Conservation (phyloP, 2,888 invertebrate species). For the Torymus aiolomorphi region DNA sequence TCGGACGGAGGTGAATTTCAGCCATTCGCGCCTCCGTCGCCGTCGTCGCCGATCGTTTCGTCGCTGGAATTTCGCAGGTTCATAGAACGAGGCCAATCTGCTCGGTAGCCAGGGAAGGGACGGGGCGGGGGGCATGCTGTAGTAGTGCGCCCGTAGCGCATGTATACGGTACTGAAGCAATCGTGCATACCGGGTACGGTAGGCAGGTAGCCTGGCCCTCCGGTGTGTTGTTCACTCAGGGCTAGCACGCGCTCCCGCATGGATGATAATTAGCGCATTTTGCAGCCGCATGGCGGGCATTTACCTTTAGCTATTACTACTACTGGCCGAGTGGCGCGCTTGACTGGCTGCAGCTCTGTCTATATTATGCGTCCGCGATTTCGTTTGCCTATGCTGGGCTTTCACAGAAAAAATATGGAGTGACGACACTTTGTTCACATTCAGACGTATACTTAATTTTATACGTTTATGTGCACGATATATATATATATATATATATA, state of each 20-base stretch:
- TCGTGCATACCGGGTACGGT: slow-evolving; percentile 27
- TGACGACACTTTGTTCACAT: no score
- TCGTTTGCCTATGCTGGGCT: no score
- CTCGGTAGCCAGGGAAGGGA: not conserved
- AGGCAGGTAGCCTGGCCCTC: slow-evolving; percentile 6
- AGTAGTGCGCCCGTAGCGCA: not conserved
- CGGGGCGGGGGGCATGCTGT: not conserved
- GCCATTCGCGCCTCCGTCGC: no score
- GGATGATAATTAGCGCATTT: slow-evolving; percentile 33
- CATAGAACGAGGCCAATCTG: not conserved
- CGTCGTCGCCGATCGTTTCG: no score
- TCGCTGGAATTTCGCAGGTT: no score
- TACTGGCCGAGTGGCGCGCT: not conserved
- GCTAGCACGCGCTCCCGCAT: not conserved
- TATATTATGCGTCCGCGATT: no score
- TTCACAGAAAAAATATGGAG: no score
- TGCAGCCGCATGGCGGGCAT: not conserved
- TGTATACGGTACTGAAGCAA: slow-evolving; percentile 20
- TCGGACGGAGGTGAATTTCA: not conserved
- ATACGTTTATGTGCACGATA: no score
- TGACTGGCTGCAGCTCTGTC: no score
- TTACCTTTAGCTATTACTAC: slow-evolving; percentile 4
- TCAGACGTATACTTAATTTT: no score
- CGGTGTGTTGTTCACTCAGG: not conserved
- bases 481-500: no score